Percentiles rank a stretch among this genome's conserved stretches.
phyloP scores from a whole-genome alignment of 2,797 vertebrate species.

The Peromyscus aztecus region DNA sequence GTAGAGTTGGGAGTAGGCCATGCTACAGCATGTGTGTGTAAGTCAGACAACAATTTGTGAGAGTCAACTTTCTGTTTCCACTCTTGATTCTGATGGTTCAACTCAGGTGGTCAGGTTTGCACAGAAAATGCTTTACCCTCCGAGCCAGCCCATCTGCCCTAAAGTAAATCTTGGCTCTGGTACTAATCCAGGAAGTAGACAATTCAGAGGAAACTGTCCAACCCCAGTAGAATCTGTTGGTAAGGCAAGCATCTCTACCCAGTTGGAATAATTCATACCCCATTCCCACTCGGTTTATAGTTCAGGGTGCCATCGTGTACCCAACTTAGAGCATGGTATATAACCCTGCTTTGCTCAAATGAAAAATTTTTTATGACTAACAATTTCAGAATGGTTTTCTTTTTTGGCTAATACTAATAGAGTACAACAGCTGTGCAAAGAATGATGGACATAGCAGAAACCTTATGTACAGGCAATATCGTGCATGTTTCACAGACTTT shows the following conservation, averaged over 20 bases:
- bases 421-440: not conserved
- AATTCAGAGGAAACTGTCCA: slow-evolving; percentile 30
- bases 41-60: not conserved
- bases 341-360: slow-evolving; percentile 39
- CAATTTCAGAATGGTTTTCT: slow-evolving; percentile 21
- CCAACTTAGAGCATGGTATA: not conserved
- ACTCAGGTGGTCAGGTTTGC: not conserved
- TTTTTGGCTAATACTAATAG: not conserved
- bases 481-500: not conserved
- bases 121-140: not conserved
- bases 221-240: not conserved
- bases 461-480: not conserved
- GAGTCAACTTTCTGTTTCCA: not conserved
- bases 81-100: not conserved
- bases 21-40: not conserved
- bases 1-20: not conserved
- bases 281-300: not conserved
- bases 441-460: not conserved
- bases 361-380: not conserved
- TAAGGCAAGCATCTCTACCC: not conserved
- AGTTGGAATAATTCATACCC: not conserved
- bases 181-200: slow-evolving; percentile 29
- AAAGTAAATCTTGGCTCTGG: slow-evolving; percentile 39
- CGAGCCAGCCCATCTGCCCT: not conserved
- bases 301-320: not conserved